Percentiles rank a stretch among this genome's conserved stretches.
These are phyloP conservation scores for Nestor notabilis DNA, from an alignment of 2,113 vertebrate genomes.

Conservation along the genomic window DNA sequence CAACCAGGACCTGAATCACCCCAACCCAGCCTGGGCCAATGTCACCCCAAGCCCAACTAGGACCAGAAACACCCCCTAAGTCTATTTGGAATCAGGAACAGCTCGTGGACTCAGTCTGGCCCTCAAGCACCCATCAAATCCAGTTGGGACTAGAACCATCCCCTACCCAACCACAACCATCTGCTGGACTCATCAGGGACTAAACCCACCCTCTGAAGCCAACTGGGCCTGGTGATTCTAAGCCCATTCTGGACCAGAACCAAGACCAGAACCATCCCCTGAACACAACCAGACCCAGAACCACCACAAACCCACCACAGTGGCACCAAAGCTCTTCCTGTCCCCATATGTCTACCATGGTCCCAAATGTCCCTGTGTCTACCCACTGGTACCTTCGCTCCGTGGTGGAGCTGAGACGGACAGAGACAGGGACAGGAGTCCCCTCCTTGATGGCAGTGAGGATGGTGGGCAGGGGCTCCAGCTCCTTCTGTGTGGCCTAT, in stretches of 20 bases:
- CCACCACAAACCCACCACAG: background rate
- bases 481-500: slow-evolving; percentile 82
- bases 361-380: background rate
- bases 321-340: background rate
- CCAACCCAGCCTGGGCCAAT: background rate
- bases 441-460: slow-evolving; percentile 85
- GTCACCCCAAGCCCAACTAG: background rate
- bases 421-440: slow-evolving; percentile 73
- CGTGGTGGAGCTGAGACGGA: slow-evolving; percentile 7
- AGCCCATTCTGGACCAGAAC: background rate
- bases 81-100: background rate
- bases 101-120: background rate
- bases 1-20: background rate
- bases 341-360: background rate
- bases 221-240: background rate
- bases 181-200: too few species aligned
- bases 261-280: background rate
- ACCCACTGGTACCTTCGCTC: background rate
- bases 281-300: background rate
- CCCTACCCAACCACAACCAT: background rate
- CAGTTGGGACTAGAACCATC: background rate
- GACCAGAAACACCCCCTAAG: background rate
- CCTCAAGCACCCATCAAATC: background rate
- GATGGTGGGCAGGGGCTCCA: slow-evolving; percentile 90
- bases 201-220: background rate